Conservation (phyloP, 2,888 invertebrate species). For the Helleia helle region DNA sequence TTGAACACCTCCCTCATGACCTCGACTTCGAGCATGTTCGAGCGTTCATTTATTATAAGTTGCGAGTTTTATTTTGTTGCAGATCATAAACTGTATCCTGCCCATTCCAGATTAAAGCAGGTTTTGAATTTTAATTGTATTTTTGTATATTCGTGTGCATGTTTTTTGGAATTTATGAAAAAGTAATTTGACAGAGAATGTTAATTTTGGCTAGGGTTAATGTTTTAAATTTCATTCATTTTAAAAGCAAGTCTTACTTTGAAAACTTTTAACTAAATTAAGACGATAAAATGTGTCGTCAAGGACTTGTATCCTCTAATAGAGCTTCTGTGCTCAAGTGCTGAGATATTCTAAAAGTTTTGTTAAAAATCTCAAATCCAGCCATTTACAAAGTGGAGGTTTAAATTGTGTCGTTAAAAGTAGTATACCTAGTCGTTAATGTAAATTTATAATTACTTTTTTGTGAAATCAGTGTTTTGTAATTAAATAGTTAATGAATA, state of each 20-base stretch:
- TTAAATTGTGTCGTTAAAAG: conserved; percentile 1
- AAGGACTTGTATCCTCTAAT: conserved; percentile 11
- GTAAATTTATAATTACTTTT: no score
- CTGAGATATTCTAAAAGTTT: conserved; percentile 1
- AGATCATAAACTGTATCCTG: conserved; percentile 20
- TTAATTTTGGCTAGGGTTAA: no score
- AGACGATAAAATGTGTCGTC: conserved; percentile 44
- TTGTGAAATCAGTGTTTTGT: no score
- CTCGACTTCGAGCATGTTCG: conserved; percentile 13
- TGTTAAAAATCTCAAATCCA: not conserved
- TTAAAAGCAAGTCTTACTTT: conserved; percentile 9
- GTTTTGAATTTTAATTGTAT: conserved; percentile 5
- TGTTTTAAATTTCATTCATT: conserved; percentile 10
- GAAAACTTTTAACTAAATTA: conserved; percentile 54
- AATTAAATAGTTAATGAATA: no score
- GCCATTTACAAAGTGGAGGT: conserved; percentile 1
- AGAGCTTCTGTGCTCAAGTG: not conserved
- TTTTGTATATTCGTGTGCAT: conserved; percentile 4
- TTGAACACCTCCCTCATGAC: conserved; percentile 11
- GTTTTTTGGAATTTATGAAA: not conserved
- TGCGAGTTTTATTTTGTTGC: conserved; percentile 13
- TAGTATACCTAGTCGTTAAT: no score
- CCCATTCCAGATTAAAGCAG: conserved; percentile 9
- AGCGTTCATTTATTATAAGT: conserved; percentile 16
- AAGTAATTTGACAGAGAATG: no score